Conservation (phyloP, 2,888 invertebrate genomes). For the Mythimna ferrago region DNA sequence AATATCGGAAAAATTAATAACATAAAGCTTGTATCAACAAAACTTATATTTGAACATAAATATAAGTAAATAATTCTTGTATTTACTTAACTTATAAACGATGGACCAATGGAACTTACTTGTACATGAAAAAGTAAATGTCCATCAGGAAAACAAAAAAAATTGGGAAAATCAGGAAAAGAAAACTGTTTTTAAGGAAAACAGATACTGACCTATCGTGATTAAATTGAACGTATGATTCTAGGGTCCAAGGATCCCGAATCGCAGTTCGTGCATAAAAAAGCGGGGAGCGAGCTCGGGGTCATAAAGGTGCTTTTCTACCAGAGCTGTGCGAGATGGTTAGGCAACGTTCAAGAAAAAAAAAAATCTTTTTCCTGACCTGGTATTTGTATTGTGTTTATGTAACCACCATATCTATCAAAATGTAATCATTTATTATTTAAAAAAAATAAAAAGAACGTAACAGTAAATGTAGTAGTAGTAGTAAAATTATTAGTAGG, state of each 20-base stretch:
- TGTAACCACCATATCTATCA: too few relatives aligned
- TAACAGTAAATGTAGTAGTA: too few relatives aligned
- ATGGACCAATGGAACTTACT: constrained; percentile 2
- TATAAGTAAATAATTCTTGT: too few relatives aligned
- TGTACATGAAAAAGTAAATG: neutral
- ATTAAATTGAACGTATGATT: constrained; percentile 62
- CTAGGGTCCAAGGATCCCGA: constrained; percentile 18
- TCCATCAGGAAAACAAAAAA: neutral
- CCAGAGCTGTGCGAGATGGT: neutral
- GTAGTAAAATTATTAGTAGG: too few relatives aligned
- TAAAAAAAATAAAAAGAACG: too few relatives aligned
- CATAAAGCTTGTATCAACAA: neutral
- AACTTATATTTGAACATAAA: neutral
- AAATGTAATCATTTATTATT: too few relatives aligned
- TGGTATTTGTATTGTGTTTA: too few relatives aligned
- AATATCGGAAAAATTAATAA: neutral
- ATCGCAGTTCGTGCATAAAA: constrained; percentile 58
- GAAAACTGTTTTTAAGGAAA: constrained; percentile 4
- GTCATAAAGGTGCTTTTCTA: constrained; percentile 3
- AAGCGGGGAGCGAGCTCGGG: constrained; percentile 16
- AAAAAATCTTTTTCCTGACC: neutral
- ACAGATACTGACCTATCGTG: constrained; percentile 50
- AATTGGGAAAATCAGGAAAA: constrained; percentile 19
- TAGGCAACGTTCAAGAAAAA: neutral
- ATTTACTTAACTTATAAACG: neutral